Evolutionary conservation across 1,140 invertebrate species (phyloP).

Genomic region (Heliconius himera): DNA sequence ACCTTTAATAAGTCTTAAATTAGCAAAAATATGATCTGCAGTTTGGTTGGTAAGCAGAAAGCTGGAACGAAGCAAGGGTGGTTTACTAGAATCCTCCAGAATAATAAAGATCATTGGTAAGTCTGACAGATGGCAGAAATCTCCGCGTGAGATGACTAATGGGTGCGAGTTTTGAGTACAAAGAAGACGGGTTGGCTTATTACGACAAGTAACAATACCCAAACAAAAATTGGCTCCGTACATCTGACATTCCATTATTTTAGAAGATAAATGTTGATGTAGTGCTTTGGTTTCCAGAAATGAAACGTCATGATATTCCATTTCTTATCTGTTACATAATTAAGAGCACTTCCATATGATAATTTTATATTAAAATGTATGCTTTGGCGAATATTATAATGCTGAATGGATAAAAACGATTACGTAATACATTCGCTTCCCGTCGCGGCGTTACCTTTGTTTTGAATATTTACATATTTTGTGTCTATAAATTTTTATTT

Average conservation of each 20-base stretch:
- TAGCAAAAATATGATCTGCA: background rate
- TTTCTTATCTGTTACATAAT: constrained; percentile 29
- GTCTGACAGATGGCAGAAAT: constrained; percentile 44
- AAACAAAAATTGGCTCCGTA: constrained; percentile 63
- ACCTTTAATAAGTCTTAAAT: background rate
- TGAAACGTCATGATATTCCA: constrained; percentile 45
- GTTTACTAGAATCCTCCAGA: constrained; percentile 14
- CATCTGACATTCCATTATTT: constrained; percentile 76
- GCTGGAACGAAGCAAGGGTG: background rate
- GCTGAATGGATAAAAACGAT: background rate
- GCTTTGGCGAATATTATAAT: constrained; percentile 18
- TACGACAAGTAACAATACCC: constrained; percentile 67
- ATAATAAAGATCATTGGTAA: constrained; percentile 41
- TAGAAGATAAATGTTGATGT: constrained; percentile 73
- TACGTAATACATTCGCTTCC: constrained; percentile 12
- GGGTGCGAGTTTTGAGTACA: constrained; percentile 52
- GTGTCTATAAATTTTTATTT: constrained; percentile 9
- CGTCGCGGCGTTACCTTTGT: constrained; percentile 43
- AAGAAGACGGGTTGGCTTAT: constrained; percentile 75
- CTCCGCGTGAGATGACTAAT: constrained; percentile 56
- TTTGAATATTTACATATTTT: constrained; percentile 43
- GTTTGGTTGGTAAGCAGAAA: background rate
- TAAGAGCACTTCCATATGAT: constrained; percentile 24
- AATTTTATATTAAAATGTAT: constrained; percentile 21
- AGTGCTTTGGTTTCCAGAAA: constrained; percentile 49